These are phyloP conservation scores for Cataglyphis hispanica DNA, from an alignment of 1,140 invertebrate genomes.

Conservation along the genomic window DNA sequence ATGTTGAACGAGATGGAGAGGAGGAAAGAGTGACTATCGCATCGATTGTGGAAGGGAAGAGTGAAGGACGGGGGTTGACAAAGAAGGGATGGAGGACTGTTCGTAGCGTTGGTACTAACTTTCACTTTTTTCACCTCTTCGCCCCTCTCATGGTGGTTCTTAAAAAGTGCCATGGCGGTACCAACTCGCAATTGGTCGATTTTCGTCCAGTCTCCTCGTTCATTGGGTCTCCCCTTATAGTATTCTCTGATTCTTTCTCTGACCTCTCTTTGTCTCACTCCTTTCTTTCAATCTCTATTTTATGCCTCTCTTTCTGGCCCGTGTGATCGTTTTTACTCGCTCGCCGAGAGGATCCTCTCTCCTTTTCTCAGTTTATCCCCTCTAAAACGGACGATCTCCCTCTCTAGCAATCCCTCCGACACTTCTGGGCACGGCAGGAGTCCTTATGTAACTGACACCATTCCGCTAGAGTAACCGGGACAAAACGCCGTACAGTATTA, in stretches of 20 bases:
- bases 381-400: constrained; percentile 53
- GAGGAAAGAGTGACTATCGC: constrained; percentile 28
- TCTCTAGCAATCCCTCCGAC: constrained; percentile 78
- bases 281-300: constrained; percentile 16
- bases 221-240: constrained; percentile 73
- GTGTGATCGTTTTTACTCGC: constrained; percentile 56
- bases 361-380: constrained; percentile 61
- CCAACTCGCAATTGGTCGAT: constrained; percentile 76
- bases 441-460: constrained; percentile 86
- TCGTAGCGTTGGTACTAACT: constrained; percentile 78
- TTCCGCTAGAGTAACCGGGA: constrained; percentile 82
- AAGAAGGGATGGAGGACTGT: not conserved
- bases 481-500: constrained; percentile 78
- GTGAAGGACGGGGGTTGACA: constrained; percentile 46
- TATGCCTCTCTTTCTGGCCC: constrained; percentile 35
- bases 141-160: constrained; percentile 59
- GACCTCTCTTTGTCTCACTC: constrained; percentile 49
- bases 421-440: constrained; percentile 83
- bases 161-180: constrained; percentile 74
- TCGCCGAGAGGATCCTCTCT: constrained; percentile 59
- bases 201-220: constrained; percentile 77
- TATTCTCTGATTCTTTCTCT: not conserved
- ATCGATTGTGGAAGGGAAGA: constrained; percentile 38
- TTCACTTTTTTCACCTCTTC: constrained; percentile 84
- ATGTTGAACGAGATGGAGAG: constrained; percentile 19